Base-by-base conservation (phyloP, 2,888 invertebrate genomes). In the Nysson spinosus region DNA sequence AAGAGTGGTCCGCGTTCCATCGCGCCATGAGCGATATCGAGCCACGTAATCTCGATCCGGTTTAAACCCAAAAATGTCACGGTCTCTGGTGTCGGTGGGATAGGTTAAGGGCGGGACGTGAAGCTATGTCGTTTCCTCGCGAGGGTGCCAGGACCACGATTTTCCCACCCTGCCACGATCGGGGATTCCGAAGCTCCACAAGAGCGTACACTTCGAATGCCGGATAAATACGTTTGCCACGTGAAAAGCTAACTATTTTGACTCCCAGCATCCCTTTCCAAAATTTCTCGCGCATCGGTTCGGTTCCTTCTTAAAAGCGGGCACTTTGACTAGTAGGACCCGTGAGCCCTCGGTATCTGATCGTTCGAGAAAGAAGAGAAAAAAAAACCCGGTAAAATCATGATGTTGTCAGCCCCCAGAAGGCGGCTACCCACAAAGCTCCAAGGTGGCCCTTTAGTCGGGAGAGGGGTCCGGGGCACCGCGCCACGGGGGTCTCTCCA, bases 341-440 rank as follows among this genome's bases (percentile, higher is more conserved):
- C 47, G 42, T 40, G 17, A 19, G 52, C 20, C 30, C 52, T 24
- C 37, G 34, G 58, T 74, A 70, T 78, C 72, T 69, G 56, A 74
- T 78, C 72, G 56, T 60, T 56, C 60, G 26, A 28, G 24, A 44
- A 19, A 40, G 9, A 32, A 24, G 4, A 20, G 26, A 40, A 17
- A 42, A 30, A 67, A 69, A 74, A 77, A 77, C 69, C 74, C 76
- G 63, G 77, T 78, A 75, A 81, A 82, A 82, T 79, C 80, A 77
- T 67, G 72, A 79, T 77, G 73, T 71, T 76, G 72, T 66, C 71
- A 66, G 74, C 30, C 49, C n/a, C 34, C 40, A 54, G 66, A 62
- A 72, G 75, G 73, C 77, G 81, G 79, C 80, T 67, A 72, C 64
- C 73, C 74, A 77, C 80, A 82, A 82, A 80, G 77, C 78, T 74